These are phyloP conservation scores for Dascyllus trimaculatus DNA, from an alignment of 2,113 vertebrate genomes.

Conservation along the genomic window DNA sequence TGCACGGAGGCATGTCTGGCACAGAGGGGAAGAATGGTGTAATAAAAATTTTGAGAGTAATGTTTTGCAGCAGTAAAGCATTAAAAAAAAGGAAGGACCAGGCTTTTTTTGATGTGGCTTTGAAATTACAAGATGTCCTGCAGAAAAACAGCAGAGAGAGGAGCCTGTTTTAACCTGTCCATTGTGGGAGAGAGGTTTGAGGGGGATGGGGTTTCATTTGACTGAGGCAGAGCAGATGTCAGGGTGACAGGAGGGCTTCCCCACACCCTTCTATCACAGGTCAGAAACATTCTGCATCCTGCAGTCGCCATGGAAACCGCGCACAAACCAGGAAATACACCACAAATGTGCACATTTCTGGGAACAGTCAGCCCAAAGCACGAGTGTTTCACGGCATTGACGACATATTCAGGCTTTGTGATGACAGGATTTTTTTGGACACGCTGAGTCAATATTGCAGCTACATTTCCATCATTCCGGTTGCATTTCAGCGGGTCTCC, in stretches of 20 bases:
- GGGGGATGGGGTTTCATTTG: slow-evolving; percentile 44
- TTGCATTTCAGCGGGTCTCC: slow-evolving; percentile 23
- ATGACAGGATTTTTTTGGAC: not conserved
- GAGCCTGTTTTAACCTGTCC: slow-evolving; percentile 23
- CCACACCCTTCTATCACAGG: slow-evolving; percentile 57
- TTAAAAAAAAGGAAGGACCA: not conserved
- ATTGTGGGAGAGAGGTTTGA: slow-evolving; percentile 35
- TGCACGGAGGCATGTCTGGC: slow-evolving; percentile 9
- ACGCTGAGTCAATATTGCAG: not conserved
- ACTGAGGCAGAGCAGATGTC: slow-evolving; percentile 63
- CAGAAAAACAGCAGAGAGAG: slow-evolving; percentile 3
- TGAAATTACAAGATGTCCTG: not conserved
- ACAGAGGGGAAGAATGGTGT: not conserved
- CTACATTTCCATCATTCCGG: not conserved
- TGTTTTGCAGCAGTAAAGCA: slow-evolving; percentile 7
- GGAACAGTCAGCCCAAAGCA: not conserved
- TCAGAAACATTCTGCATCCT: slow-evolving; percentile 48
- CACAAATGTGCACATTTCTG: not conserved
- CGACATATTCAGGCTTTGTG: not conserved
- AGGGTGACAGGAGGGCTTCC: slow-evolving; percentile 68
- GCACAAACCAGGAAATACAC: slow-evolving; percentile 46
- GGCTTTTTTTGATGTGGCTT: not conserved
- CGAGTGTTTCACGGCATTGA: too few relatives aligned
- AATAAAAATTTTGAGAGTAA: slow-evolving; percentile 19
- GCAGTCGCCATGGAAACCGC: slow-evolving; percentile 70